Evolutionary conservation across 1,140 invertebrate species (phyloP).

Genomic region (Pseudomyrmex pallidus): DNA sequence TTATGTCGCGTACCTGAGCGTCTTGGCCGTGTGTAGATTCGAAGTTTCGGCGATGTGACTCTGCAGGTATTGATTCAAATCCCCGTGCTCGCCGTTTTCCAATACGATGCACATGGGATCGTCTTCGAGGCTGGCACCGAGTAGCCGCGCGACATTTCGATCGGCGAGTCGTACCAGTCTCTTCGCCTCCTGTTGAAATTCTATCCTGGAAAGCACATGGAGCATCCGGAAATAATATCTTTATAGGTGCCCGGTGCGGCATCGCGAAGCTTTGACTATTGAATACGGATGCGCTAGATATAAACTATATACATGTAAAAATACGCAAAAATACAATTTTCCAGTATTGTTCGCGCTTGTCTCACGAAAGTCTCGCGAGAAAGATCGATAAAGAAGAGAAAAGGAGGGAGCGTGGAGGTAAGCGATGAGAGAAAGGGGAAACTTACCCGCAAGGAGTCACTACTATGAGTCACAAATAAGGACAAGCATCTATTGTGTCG

Average conservation of each 20-base stretch:
- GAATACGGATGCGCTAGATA: conserved; percentile 35
- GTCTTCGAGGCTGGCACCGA: conserved; percentile 91
- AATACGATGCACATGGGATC: conserved; percentile 90
- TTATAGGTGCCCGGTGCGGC: conserved; percentile 54
- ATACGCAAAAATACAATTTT: conserved; percentile 51
- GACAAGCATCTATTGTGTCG: conserved; percentile 11
- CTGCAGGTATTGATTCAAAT: conserved; percentile 92
- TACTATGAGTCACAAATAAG: conserved; percentile 19
- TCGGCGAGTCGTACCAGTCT: conserved; percentile 90
- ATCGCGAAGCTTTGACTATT: conserved; percentile 15
- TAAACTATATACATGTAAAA: not conserved
- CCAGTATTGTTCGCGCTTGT: not conserved
- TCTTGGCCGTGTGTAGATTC: conserved; percentile 87
- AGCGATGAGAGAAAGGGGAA: not conserved
- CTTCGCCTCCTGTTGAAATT: conserved; percentile 90
- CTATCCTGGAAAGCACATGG: conserved; percentile 84
- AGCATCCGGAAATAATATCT: conserved; percentile 73
- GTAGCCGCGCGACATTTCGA: conserved; percentile 91
- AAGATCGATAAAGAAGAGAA: not conserved
- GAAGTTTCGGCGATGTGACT: conserved; percentile 91
- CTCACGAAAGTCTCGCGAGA: not conserved
- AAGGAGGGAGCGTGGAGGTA: not conserved
- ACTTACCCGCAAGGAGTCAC: not conserved
- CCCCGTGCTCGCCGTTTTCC: conserved; percentile 89
- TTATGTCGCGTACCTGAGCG: conserved; percentile 86